Evolutionary conservation across 2,113 vertebrate genomes (phyloP), one percentile per base, ranked within the genome.

Genomic region (Pelmatolapia mariae): DNA sequence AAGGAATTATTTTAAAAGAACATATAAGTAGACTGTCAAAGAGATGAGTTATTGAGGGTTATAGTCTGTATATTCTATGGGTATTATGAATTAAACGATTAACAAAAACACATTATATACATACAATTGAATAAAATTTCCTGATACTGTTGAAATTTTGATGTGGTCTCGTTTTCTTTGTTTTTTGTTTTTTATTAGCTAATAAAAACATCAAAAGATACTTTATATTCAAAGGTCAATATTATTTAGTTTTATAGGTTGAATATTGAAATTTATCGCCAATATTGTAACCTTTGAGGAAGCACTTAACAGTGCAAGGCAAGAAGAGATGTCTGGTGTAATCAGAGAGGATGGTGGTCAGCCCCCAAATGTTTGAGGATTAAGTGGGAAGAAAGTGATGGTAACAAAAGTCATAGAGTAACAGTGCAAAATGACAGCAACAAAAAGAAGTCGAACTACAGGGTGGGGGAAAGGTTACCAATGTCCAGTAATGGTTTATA

Each of bases 121-220:
- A 95, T 96, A 96, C 96, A 95, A 94, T 96, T 92, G 94, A 97
- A 96, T 97, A 96, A 96, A 96, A 95, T 92, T 95, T 95, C 93
- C 94, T 96, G 93, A 96, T 96, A 96, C 95, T 94, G 95, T 96
- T 94, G 86, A 84, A 76, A 36, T n/a, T 82, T 61, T 82, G 13
- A 81, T 84, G 68, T 63, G 31, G 18, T 15, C 15, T 63, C 2
- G 2, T 36, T 63, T 33, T 63, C 16, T 57, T 24, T 24, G 24
- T 24, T 33, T 61, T 18, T 33, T 33, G 4, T 36, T 63, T 19
- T 63, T 63, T 33, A 11, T 63, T 63, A 36, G 18, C 61, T 66
- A 66, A 66, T 66, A n/a, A 36, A 66, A 66, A 66, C 31, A 2
- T 36, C 22, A 26, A 15, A 73, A 73, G 66, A 40, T 24, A 71